phyloP scores from a whole-genome alignment of 2,113 vertebrate genomes.

The Rhizomys pruinosus region DNA sequence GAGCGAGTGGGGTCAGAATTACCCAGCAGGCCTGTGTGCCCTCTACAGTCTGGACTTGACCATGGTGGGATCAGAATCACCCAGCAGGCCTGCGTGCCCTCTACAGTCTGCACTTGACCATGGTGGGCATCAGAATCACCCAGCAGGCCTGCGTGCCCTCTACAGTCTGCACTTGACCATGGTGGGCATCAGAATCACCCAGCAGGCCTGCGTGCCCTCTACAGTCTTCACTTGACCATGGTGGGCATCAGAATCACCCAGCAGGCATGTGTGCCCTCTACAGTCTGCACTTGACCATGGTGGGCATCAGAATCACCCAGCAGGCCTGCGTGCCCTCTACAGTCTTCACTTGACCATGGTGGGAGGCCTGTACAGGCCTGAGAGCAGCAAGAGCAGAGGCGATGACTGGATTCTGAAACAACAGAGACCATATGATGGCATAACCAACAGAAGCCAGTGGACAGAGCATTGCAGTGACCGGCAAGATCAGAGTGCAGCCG shows the following conservation, averaged over 20 bases:
- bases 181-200: neutral
- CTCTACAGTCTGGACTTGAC: neutral
- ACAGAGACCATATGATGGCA: neutral
- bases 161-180: neutral
- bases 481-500: neutral
- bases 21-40: neutral
- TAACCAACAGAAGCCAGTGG: neutral
- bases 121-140: neutral
- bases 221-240: neutral
- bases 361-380: neutral
- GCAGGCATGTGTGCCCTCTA: neutral
- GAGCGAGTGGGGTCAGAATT: neutral
- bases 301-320: neutral
- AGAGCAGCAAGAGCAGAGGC: neutral
- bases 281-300: neutral
- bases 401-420: neutral
- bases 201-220: neutral
- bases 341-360: neutral
- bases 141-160: neutral
- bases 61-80: too few species aligned
- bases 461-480: neutral
- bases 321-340: neutral
- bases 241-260: neutral
- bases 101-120: neutral
- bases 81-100: too few species aligned